Percentiles rank a stretch among this genome's conserved stretches.
Evolutionary conservation across 2,113 vertebrate species (phyloP).

Genomic region (Rhombomys opimus): DNA sequence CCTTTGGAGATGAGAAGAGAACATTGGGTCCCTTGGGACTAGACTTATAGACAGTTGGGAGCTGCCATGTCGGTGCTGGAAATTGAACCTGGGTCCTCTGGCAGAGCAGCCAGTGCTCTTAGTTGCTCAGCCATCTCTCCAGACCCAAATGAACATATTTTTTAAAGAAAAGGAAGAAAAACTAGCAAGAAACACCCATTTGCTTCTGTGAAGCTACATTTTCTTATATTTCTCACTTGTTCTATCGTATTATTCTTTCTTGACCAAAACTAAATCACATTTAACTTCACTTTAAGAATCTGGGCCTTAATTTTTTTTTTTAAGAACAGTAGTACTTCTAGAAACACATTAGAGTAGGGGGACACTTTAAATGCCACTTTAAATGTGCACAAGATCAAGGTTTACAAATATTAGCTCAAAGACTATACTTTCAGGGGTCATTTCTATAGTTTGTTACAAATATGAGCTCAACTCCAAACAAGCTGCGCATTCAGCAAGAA

Average conservation of each 20-base stretch:
- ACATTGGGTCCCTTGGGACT: background rate
- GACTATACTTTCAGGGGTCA: no score
- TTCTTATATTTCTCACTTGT: background rate
- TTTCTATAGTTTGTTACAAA: background rate
- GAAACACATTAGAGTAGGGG: background rate
- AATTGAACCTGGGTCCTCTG: background rate
- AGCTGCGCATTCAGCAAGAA: background rate
- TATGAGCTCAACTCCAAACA: background rate
- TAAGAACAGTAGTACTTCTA: background rate
- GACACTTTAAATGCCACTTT: background rate
- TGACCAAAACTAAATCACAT: background rate
- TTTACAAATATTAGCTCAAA: background rate
- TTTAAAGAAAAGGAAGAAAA: background rate
- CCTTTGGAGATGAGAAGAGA: background rate
- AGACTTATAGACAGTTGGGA: background rate
- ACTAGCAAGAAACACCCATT: background rate
- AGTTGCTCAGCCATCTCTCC: background rate
- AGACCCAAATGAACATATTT: background rate
- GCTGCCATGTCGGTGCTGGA: background rate
- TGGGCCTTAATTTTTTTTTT: background rate
- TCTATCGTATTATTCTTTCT: background rate
- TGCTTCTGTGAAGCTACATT: background rate
- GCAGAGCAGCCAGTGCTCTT: background rate
- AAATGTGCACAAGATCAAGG: background rate
- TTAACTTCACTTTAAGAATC: background rate